Percentiles rank a stretch among this genome's conserved stretches.
phyloP scores from a whole-genome alignment of 2,797 vertebrate species.

The Enteromius paludinosus region DNA sequence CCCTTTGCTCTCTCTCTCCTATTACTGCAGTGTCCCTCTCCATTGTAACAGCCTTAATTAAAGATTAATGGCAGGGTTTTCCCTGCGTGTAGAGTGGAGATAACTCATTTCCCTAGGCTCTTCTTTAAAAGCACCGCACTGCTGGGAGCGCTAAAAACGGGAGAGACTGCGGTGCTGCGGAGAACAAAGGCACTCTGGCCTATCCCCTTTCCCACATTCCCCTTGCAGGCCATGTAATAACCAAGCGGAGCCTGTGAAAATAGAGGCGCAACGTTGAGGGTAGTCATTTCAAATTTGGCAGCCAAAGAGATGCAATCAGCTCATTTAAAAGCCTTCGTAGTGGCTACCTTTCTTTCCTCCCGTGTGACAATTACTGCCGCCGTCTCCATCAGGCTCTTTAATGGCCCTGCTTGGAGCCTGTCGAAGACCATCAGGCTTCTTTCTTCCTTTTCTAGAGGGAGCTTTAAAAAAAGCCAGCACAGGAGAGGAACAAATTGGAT shows the following conservation, averaged over 20 bases:
- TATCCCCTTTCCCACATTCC: slow-evolving; percentile 41
- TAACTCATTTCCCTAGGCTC: slow-evolving; percentile 70
- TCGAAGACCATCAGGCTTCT: slow-evolving; percentile 41
- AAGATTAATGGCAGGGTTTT: slow-evolving; percentile 76
- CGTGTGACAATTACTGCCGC: slow-evolving; percentile 63
- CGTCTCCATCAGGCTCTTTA: slow-evolving; percentile 61
- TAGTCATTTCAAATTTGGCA: slow-evolving; percentile 72
- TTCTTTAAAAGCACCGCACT: slow-evolving; percentile 63
- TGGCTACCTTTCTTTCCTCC: slow-evolving; percentile 38
- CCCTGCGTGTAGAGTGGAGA: slow-evolving; percentile 68
- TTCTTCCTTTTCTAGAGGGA: slow-evolving; percentile 31
- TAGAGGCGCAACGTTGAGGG: slow-evolving; percentile 24
- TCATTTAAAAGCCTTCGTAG: slow-evolving; percentile 51
- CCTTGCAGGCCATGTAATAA: slow-evolving; percentile 68
- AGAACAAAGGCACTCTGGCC: slow-evolving; percentile 66
- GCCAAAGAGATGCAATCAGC: slow-evolving; percentile 69
- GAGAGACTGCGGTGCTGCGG: slow-evolving; percentile 23
- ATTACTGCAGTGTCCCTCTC: slow-evolving; percentile 64
- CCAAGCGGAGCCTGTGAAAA: slow-evolving; percentile 29
- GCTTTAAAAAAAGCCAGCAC: slow-evolving; percentile 29
- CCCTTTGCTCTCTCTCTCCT: slow-evolving; percentile 49
- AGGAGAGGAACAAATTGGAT: slow-evolving; percentile 3
- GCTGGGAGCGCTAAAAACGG: slow-evolving; percentile 29
- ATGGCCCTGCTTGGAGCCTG: slow-evolving; percentile 53
- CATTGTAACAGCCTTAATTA: slow-evolving; percentile 77